These are phyloP conservation scores for Drosophila erecta DNA, from an alignment of 1,140 invertebrate genomes.

Conservation along the genomic window DNA sequence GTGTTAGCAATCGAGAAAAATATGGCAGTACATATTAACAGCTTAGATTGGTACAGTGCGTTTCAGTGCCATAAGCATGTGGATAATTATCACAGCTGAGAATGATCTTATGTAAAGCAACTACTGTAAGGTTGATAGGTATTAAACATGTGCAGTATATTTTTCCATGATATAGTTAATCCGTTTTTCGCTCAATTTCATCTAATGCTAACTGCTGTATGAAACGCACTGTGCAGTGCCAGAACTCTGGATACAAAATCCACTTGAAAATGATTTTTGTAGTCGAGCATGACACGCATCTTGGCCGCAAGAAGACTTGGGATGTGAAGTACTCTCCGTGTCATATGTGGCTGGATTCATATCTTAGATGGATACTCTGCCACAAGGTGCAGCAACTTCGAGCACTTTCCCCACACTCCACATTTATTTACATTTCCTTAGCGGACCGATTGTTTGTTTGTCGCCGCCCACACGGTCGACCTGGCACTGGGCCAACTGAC, in stretches of 20 bases:
- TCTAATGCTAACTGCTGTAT: neutral
- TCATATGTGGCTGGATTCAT: neutral
- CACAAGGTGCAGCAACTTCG: slow-evolving; percentile 17
- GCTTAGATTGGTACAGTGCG: slow-evolving; percentile 20
- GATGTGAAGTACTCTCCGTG: neutral
- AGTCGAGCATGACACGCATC: slow-evolving; percentile 7
- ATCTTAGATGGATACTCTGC: neutral
- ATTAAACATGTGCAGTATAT: neutral
- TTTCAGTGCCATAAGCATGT: neutral
- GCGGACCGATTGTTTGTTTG: slow-evolving; percentile 50
- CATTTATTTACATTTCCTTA: slow-evolving; percentile 10
- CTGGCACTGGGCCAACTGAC: slow-evolving; percentile 78
- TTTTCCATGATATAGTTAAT: neutral
- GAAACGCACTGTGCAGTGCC: slow-evolving; percentile 13
- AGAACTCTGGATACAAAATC: slow-evolving; percentile 36
- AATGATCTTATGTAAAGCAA: neutral
- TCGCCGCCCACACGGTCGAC: slow-evolving; percentile 53
- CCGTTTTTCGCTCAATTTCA: no score
- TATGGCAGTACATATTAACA: slow-evolving; percentile 31
- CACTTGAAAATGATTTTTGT: slow-evolving; percentile 29
- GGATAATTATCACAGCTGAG: neutral
- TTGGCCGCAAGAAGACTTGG: neutral
- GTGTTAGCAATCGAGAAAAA: slow-evolving; percentile 61
- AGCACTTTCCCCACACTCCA: slow-evolving; percentile 24
- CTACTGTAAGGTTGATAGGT: neutral